A percentile compares a stretch with the other conserved stretches of the same genome.
Conservation (phyloP, 2,113 vertebrate genomes). For the Phaetusa simplex region DNA sequence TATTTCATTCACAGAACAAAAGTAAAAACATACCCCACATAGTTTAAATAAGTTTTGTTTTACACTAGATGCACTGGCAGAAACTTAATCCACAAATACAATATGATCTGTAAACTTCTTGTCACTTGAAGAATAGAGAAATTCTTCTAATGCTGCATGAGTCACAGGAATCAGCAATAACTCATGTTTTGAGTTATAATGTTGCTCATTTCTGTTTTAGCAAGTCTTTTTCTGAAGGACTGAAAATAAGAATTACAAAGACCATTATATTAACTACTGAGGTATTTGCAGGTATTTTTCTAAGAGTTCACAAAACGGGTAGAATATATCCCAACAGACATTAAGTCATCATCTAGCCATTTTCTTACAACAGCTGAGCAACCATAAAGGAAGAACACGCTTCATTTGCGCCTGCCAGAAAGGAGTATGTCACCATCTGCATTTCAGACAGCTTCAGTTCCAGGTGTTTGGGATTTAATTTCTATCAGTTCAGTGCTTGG, state of each 20-base stretch:
- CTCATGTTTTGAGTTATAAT: background rate
- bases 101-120: background rate
- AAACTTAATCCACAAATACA: background rate
- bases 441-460: rapidly evolving
- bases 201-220: background rate
- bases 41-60: background rate
- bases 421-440: background rate
- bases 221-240: background rate
- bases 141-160: background rate
- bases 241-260: background rate
- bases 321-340: background rate
- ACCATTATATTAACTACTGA: no score
- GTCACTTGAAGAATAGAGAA: background rate
- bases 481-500: background rate
- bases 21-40: background rate
- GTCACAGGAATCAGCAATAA: background rate
- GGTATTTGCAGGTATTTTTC: background rate
- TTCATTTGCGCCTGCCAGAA: background rate
- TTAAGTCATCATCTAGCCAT: rapidly evolving
- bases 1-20: background rate
- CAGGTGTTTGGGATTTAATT: background rate
- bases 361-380: background rate
- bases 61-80: background rate
- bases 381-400: rapidly evolving
- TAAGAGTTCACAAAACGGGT: background rate